Evolutionary conservation across 23 tunicate species (phyloP), one percentile per base, ranked within the genome.

Genomic region (Phallusia fumigata): DNA sequence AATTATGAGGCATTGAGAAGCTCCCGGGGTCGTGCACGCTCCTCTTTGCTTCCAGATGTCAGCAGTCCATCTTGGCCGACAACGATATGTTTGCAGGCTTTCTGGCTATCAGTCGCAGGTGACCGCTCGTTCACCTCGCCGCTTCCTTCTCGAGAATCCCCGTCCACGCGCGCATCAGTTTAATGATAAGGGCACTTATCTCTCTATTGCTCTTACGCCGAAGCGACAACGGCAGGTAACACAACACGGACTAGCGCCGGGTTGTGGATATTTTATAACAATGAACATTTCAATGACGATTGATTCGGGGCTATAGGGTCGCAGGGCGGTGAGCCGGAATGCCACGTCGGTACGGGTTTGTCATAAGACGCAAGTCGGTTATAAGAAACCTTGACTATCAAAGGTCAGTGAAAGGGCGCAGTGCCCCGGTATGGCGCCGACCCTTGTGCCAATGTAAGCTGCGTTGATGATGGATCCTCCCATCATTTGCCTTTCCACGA

Each of bases 201-300:
- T 58, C 69, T 22, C 69, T 58, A 24, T 58, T 58, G 26, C 69
- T 58, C 69, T 58, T 24, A 21, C 13, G 69, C 28, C 28, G 8
- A 13, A 22, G 69, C 69, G 69, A 16, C 47, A 40, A 40, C 47
- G 10, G 47, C 69, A 58, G 69, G 69, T 58, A 58, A 58, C 26
- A 24, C 2, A 58, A 58, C 69, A 13, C 28, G 69, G 69, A 24
- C 26, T 22, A 24, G 13, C 69, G 69, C 15, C 69, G 47, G 47
- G 47, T 21, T 24, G 69, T 22, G 28, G 28, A 58, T 16, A 21
- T 24, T 58, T 58, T 21, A 58, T 58, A 58, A 24, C 28, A 24
- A 58, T 24, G 69, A 58, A 58, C 69, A 13, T 58, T 24, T 58
- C 69, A 24, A 58, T 58, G 69, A 58, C 69, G 69, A 58, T 58